These are phyloP conservation scores for Machimus atricapillus DNA, from an alignment of 2,888 invertebrate genomes.

Conservation along the genomic window DNA sequence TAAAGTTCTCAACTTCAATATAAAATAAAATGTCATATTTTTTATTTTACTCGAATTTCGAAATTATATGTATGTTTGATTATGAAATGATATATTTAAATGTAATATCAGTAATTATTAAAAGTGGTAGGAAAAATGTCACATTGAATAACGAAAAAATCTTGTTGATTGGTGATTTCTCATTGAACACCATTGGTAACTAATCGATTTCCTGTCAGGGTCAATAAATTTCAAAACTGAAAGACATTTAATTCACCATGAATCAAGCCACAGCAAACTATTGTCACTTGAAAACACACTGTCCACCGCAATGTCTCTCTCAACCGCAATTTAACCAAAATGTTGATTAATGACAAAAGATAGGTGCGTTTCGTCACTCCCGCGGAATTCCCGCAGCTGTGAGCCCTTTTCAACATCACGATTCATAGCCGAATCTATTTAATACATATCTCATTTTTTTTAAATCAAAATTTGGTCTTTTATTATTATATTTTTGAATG, in stretches of 20 bases:
- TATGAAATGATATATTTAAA: too few relatives aligned
- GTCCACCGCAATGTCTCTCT: not conserved
- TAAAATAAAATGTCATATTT: too few relatives aligned
- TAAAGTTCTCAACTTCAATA: too few relatives aligned
- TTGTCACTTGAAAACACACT: not conserved
- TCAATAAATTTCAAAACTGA: not conserved
- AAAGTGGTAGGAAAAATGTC: not conserved
- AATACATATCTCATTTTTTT: not conserved
- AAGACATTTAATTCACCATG: not conserved
- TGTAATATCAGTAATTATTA: too few relatives aligned
- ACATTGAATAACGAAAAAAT: not conserved
- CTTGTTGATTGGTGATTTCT: not conserved
- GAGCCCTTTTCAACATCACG: not conserved
- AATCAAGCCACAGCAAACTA: not conserved
- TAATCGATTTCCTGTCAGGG: not conserved
- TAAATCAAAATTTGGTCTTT: not conserved
- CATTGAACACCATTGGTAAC: not conserved
- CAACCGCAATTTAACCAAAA: not conserved
- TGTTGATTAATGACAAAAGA: not conserved
- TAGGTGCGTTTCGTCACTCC: not conserved
- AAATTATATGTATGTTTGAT: too few relatives aligned
- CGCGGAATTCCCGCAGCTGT: not conserved
- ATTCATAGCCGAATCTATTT: not conserved
- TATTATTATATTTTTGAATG: not conserved
- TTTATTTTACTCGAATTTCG: too few relatives aligned